These are phyloP conservation scores for Myotis brandtii DNA, from an alignment of 2,113 vertebrate genomes.

Conservation along the genomic window DNA sequence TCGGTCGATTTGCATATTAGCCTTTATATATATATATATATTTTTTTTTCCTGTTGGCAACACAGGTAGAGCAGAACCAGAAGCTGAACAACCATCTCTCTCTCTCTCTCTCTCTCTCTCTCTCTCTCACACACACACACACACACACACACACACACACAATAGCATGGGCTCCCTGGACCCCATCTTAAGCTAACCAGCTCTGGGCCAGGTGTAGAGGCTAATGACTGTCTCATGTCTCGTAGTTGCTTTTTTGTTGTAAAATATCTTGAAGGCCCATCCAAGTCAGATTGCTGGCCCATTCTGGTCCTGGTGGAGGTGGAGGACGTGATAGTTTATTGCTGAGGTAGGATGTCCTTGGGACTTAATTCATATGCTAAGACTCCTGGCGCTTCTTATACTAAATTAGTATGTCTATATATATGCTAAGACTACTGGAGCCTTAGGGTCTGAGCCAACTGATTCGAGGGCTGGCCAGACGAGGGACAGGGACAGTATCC, in stretches of 20 bases:
- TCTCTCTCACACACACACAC: too few species aligned
- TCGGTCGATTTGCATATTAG: too few species aligned
- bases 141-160: too few species aligned
- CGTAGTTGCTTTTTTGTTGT: neutral
- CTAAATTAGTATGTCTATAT: too few species aligned
- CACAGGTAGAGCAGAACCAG: neutral
- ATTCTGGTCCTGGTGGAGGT: too few species aligned
- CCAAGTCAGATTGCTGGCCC: too few species aligned
- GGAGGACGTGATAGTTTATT: too few species aligned
- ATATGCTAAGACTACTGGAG: neutral
- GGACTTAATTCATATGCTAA: too few species aligned
- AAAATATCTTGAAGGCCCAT: too few species aligned
- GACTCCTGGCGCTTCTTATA: too few species aligned
- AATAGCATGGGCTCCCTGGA: neutral
- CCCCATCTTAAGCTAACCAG: neutral
- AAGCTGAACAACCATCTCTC: neutral
- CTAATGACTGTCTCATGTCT: neutral
- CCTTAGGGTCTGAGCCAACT: neutral
- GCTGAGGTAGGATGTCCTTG: too few species aligned
- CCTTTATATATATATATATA: too few species aligned
- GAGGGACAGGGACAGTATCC: neutral
- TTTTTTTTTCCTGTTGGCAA: neutral
- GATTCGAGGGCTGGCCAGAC: neutral
- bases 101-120: neutral
- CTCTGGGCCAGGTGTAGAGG: neutral